Base-by-base conservation (phyloP, 2,113 vertebrate genomes). In the Hirundichthys speculiger region DNA sequence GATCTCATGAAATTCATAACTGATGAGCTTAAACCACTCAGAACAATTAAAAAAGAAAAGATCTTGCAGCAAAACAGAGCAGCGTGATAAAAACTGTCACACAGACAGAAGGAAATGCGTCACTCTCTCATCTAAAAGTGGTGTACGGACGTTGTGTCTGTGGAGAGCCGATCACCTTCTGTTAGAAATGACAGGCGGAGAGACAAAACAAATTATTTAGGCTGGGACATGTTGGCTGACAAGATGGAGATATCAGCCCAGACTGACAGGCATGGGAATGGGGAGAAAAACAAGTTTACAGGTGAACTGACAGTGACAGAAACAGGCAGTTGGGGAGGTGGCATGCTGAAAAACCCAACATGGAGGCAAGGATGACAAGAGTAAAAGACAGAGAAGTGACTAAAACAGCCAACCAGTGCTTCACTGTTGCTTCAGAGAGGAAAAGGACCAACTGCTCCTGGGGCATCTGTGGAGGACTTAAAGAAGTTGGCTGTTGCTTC, bases 151-250 rank as follows among this genome's bases (percentile, higher is more conserved):
- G 18, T 13, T 1, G 46, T 73, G 60, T 50, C 69, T 0, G 34
- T 1, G 0, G 61, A 77, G 56, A 82, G 80, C 86, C 82, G 66
- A 76, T 85, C 82, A 67, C 59, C 57, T 62, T 55, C 60, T 65
- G 67, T 79, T 81, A 54, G 8, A 66, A 80, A 64, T 75, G 75
- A 84, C 80, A 75, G 57, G 39, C 20, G 20, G 54, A 49, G 57
- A 63, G 73, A 86, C 80, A 63, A 83, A 80, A 77, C 73, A 65
- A 70, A 79, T 75, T 62, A 74, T 47, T 48, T 21, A 47, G 61
- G 78, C 22, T 49, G 60, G 67, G 55, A 75, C 62, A 40, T 39
- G 39, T 46, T 57, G 42, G 65, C 50, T 62, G 75, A 57, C 59
- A 25, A 57, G 75, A 75, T 21, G 59, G 64, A 67, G 68, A 59